Evolutionary conservation across 1,140 invertebrate genomes (phyloP), one percentile per base, ranked within the genome.

Genomic region (Hormaphis cornu): DNA sequence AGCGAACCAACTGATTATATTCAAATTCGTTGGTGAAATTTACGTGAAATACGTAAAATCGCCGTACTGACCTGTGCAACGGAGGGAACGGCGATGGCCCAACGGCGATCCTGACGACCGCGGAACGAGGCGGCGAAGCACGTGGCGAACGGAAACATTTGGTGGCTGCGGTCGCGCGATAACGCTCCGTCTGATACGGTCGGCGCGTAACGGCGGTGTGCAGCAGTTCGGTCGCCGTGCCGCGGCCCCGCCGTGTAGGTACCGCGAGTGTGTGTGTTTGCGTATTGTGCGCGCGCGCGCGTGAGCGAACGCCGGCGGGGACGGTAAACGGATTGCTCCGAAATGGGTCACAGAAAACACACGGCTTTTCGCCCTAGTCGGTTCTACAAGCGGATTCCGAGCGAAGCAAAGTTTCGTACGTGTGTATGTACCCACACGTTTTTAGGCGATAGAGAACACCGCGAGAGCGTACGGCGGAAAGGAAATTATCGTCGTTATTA

Each of bases 71-170:
- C 59, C 59, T 63, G 59, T 63, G 44, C 18, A n/a, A n/a, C n/a
- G n/a, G n/a, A n/a, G 12, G 59, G 59, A 20, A 63, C 40, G 59
- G 28, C 35, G 24, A 48, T 48, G 24, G 35, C 20, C 44, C 44
- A 50, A 50, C 14, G 44, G 1, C 9, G 28, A 16, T 24, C 12
- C 44, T 18, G 18, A 24, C 18, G 22, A 5, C 33, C 28, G 20
- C 54, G 14, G 22, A 22, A 58, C n/a, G n/a, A n/a, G 37, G 6
- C 42, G 42, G 42, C 42, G 42, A 46, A 46, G 42, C 61, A 66
- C 61, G 61, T 66, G 61, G 44, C 44, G 44, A 66, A 66, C 44
- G 61, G 61, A 33, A 66, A 66, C 61, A 66, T 66, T 8, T 12
- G n/a, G 14, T 42, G 33, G 16, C 20, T 28, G 56, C 35, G 28